These are phyloP conservation scores for Rutilus rutilus DNA, from an alignment of 2,113 vertebrate genomes.

Conservation along the genomic window DNA sequence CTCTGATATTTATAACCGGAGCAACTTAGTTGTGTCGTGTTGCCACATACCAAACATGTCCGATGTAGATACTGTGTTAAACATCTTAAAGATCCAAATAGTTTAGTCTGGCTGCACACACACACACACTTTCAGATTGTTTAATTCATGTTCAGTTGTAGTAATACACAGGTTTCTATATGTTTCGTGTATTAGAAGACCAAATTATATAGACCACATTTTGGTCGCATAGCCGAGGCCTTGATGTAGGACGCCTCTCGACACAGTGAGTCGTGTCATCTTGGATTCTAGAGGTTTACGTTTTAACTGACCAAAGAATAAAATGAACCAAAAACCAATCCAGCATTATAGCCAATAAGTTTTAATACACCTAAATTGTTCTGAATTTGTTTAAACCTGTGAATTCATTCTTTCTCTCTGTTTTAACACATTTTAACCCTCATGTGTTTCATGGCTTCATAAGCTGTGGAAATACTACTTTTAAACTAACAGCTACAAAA, in stretches of 20 bases:
- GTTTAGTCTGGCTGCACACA: not conserved
- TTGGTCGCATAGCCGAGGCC: not conserved
- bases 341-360: not conserved
- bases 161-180: slow-evolving; percentile 41
- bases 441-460: slow-evolving; percentile 3
- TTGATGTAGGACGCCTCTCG: too few species aligned
- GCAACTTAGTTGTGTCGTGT: not conserved
- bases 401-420: not conserved
- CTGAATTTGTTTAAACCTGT: not conserved
- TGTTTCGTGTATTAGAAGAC: slow-evolving; percentile 1
- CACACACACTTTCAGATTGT: not conserved
- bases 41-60: not conserved
- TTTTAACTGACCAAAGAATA: slow-evolving; percentile 8
- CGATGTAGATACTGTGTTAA: slow-evolving; percentile 5
- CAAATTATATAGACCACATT: slow-evolving; percentile 5
- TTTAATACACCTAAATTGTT: not conserved
- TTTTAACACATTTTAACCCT: not conserved
- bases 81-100: not conserved
- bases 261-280: not conserved
- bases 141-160: slow-evolving; percentile 1
- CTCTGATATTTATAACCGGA: not conserved
- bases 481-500: not conserved
- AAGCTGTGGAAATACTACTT: slow-evolving; percentile 27
- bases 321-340: not conserved
- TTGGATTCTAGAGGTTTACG: slow-evolving; percentile 5